Percentiles rank a stretch among this genome's conserved stretches.
Evolutionary conservation across 2,888 invertebrate genomes (phyloP).

Genomic region (Carabus problematicus): DNA sequence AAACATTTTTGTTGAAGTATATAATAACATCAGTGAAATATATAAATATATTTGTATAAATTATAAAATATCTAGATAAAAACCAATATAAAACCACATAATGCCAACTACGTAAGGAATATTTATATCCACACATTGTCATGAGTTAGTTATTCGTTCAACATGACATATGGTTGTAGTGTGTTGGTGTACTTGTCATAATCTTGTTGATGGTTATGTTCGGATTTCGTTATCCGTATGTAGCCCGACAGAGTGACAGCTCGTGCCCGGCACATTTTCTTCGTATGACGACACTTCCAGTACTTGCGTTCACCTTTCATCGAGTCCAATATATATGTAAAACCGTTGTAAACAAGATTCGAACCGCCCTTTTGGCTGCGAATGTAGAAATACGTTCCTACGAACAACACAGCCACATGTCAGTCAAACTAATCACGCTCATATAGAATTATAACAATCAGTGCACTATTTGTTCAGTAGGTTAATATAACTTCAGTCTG

Average conservation of each 20-base stretch:
- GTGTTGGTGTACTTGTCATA: background rate
- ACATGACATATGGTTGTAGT: too few species aligned
- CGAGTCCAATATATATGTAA: conserved; percentile 45
- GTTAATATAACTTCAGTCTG: too few species aligned
- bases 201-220: background rate
- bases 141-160: too few species aligned
- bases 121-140: too few species aligned
- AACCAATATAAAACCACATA: too few species aligned
- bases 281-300: conserved; percentile 51
- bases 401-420: conserved; percentile 7
- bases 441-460: background rate
- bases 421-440: conserved; percentile 1
- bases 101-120: too few species aligned
- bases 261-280: conserved; percentile 50
- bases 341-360: conserved; percentile 37
- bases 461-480: too few species aligned
- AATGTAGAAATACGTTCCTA: conserved; percentile 33
- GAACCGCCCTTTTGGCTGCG: conserved; percentile 40
- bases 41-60: background rate
- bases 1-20: too few species aligned
- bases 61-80: too few species aligned
- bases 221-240: background rate
- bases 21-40: too few species aligned
- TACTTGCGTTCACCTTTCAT: conserved; percentile 48
- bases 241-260: conserved; percentile 45